phyloP scores from a whole-genome alignment of 64 coral and sea anemone species.

The Acropora yongei region DNA sequence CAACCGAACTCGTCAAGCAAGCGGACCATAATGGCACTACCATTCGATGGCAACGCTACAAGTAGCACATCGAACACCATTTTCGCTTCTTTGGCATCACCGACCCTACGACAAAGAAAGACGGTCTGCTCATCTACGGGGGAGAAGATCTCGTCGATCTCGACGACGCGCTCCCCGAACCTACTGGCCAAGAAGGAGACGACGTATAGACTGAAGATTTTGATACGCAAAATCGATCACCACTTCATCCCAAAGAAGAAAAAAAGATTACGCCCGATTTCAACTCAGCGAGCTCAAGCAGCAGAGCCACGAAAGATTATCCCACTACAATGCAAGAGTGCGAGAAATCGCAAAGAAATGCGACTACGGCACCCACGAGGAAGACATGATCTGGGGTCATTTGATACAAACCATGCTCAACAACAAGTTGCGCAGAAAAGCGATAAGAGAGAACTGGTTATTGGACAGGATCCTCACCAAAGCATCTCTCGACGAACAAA shows the following conservation, averaged over 20 bases:
- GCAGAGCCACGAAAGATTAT: too few relatives aligned
- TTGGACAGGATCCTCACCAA: conserved; percentile 63
- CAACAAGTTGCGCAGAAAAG: conserved; percentile 52
- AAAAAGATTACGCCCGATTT: too few relatives aligned
- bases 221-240: too few relatives aligned
- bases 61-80: conserved; percentile 37
- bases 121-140: conserved; percentile 40
- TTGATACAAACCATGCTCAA: conserved; percentile 76
- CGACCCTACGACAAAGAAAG: conserved; percentile 30
- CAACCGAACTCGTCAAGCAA: conserved; percentile 3
- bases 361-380: conserved; percentile 37
- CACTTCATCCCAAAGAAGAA: too few relatives aligned
- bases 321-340: too few relatives aligned
- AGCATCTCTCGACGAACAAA: conserved; percentile 69
- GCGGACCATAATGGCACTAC: conserved; percentile 21
- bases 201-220: too few relatives aligned
- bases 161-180: too few relatives aligned
- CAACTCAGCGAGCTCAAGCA: too few relatives aligned
- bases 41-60: conserved; percentile 6
- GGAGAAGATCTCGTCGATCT: background rate
- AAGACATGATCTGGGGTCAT: conserved; percentile 67
- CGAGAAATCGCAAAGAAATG: conserved; percentile 52
- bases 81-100: conserved; percentile 53
- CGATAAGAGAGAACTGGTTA: conserved; percentile 43
- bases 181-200: too few relatives aligned